phyloP scores from a whole-genome alignment of 1,140 invertebrate genomes.

The Teleopsis dalmanni region DNA sequence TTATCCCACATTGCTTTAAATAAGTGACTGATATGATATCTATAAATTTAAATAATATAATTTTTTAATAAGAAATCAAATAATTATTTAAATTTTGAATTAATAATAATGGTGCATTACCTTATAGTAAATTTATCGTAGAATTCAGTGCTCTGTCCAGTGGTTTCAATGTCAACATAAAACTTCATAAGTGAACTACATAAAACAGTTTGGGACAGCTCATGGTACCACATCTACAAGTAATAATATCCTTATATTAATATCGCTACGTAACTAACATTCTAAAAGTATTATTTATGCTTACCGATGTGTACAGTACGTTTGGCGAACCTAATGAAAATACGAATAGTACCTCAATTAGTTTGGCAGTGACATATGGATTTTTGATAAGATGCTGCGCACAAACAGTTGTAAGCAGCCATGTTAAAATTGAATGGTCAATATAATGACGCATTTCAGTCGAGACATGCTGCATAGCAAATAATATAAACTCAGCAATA shows the following conservation, averaged over 20 bases:
- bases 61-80: not conserved
- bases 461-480: conserved; percentile 80
- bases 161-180: conserved; percentile 96
- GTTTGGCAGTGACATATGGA: conserved; percentile 91
- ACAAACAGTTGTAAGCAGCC: conserved; percentile 83
- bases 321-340: conserved; percentile 70
- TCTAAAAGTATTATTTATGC: conserved; percentile 7
- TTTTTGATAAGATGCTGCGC: conserved; percentile 86
- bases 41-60: conserved; percentile 16
- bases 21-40: conserved; percentile 94
- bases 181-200: conserved; percentile 93
- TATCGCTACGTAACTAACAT: not conserved
- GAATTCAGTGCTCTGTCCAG: conserved; percentile 94
- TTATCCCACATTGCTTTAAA: conserved; percentile 82
- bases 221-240: conserved; percentile 75
- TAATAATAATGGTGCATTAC: conserved; percentile 17
- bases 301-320: conserved; percentile 47
- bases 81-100: not conserved
- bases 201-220: conserved; percentile 71
- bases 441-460: conserved; percentile 69
- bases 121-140: conserved; percentile 99
- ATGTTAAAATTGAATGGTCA: conserved; percentile 76
- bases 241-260: too few relatives aligned
- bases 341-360: conserved; percentile 90
- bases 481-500: conserved; percentile 89